Evolutionary conservation across 2,888 invertebrate species (phyloP).

Genomic region (Stratiomys singularior): DNA sequence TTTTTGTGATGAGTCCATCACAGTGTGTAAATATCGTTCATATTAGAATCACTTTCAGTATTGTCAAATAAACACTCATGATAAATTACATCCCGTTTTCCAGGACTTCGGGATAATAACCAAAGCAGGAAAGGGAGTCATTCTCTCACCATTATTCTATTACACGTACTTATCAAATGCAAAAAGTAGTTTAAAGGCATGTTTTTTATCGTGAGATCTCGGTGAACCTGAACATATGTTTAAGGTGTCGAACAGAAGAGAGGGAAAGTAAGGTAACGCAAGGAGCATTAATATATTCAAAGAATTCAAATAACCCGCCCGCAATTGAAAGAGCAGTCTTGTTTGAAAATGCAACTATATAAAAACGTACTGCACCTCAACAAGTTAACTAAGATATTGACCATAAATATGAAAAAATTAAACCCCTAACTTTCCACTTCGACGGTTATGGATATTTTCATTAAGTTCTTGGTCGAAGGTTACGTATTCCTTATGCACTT

Average conservation of each 20-base stretch:
- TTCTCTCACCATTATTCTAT: slow-evolving; percentile 51
- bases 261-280: background rate
- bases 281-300: background rate
- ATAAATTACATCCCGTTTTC: slow-evolving; percentile 48
- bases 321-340: background rate
- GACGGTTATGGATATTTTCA: slow-evolving; percentile 45
- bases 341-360: background rate
- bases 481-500: slow-evolving; percentile 27
- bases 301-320: background rate
- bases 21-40: background rate
- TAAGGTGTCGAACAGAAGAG: slow-evolving; percentile 8
- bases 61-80: slow-evolving; percentile 47
- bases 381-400: background rate
- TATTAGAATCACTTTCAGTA: background rate
- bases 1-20: background rate
- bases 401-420: slow-evolving; percentile 41
- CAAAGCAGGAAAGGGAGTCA: slow-evolving; percentile 8
- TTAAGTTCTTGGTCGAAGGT: slow-evolving; percentile 47
- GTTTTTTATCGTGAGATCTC: slow-evolving; percentile 29
- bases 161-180: slow-evolving; percentile 43
- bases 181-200: slow-evolving; percentile 18
- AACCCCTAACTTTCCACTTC: slow-evolving; percentile 2
- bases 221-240: slow-evolving; percentile 44
- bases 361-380: background rate
- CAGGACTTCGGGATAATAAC: slow-evolving; percentile 1